Base-by-base conservation (phyloP, 2,888 invertebrate genomes). In the Pemphredon lugubris region DNA sequence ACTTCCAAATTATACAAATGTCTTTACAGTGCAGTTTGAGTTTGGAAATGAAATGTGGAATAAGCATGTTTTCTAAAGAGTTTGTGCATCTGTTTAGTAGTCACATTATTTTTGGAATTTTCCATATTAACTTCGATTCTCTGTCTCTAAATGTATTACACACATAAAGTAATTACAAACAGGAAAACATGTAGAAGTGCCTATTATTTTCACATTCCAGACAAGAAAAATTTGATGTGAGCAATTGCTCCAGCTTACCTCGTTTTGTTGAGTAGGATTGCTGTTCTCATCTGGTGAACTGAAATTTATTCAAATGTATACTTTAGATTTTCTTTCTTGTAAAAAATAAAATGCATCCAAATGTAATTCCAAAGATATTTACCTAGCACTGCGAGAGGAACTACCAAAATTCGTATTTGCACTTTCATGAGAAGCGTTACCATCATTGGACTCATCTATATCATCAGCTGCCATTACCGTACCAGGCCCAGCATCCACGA, bases 401-500 rank as follows among this genome's bases (percentile, higher is more conserved):
- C 59, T 59, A 5, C 72, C 72, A 59, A 50, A 55, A 60, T n/a
- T 61, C 4, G 47, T 53, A 44, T 44, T 70, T 23, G 39, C 4
- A 53, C 18, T 63, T 18, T 81, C 81, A 2, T 68, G 81, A 23
- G 78, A 45, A 32, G 55, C 18, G 14, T 50, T 57, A 26, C 37
- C 40, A 40, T 79, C 79, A 32, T 26, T 59, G 21, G 67, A 51
- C 21, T 84, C 81, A 13, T 55, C 54, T 21, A 67, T 69, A 11
- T 84, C 82, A 5, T 67, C 63, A 16, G 26, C 55, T 26, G 61
- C 14, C 21, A 39, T 11, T 23, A 48, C 39, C 14, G 70, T 53
- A 14, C 77, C 68, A 65, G 82, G 82, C 16, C 94, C 94, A 51
- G 94, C 94, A 16, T 95, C 94, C 21, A 96, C 95, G 73, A 95